Evolutionary conservation across 2,888 invertebrate species (phyloP).

Genomic region (Molanna angustata): DNA sequence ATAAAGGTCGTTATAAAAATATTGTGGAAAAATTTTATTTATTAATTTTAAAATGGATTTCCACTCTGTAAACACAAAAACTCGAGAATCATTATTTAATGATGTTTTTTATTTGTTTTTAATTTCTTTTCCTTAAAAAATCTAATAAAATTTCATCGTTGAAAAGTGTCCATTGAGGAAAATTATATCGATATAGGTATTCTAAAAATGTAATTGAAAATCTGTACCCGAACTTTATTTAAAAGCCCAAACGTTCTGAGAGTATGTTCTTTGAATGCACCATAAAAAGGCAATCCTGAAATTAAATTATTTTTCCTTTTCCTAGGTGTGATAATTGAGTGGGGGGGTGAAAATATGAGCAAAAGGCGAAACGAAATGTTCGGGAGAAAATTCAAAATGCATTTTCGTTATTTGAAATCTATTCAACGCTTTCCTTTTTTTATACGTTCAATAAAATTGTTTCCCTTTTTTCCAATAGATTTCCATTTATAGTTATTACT

Average conservation of each 20-base stretch:
- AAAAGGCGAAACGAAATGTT: background rate
- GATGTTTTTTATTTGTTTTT: no score
- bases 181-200: no score
- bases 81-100: no score
- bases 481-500: no score
- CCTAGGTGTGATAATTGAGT: conserved; percentile 13
- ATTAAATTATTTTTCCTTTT: conserved; percentile 20
- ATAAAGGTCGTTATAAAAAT: no score
- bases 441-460: background rate
- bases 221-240: background rate
- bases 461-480: no score
- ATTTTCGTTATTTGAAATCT: conserved; percentile 6
- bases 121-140: no score
- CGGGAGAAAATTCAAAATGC: conserved; percentile 6
- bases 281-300: conserved; percentile 12
- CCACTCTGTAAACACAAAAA: no score
- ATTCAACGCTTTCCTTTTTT: background rate
- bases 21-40: no score
- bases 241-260: background rate
- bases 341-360: background rate
- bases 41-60: no score
- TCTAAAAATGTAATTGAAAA: background rate
- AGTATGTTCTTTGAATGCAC: background rate
- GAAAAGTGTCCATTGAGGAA: no score
- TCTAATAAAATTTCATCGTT: no score